Evolutionary conservation across 2,113 vertebrate genomes (phyloP), one percentile per base, ranked within the genome.

Genomic region (Limnothrissa miodon): DNA sequence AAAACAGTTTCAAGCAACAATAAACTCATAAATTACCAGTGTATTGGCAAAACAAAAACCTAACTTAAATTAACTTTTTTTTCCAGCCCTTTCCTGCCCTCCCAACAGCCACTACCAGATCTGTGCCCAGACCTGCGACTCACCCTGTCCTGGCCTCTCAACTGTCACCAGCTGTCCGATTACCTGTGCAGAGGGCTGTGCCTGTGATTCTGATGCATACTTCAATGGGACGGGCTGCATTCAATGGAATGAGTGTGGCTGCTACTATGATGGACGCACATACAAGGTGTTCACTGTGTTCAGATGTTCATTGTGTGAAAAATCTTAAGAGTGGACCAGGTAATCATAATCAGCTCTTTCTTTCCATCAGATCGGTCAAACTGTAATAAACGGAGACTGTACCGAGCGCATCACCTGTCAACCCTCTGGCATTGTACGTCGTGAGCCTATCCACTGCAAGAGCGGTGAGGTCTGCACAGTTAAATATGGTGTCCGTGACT

Each of bases 181-280:
- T 0, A 44, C 0, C 0, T 96, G 95, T 5, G 39, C 78, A 0
- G 96, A 96, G 82, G 95, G 95, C 17, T 97, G 96, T 45, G 79
- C 88, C 4, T 97, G 96, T 13, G 23, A 95, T 1, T 0, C 89
- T 0, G 91, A 89, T 0, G 94, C 78, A 81, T 39, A 86, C 84
- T 91, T 83, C 0, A 89, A 94, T 0, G 93, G 95, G 0, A 82
- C 89, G 0, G 7, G 53, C 59, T 96, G 96, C 0, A 36, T 96
- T 48, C 80, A 89, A 1, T 0, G 82, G 79, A 87, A 93, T 1
- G 1, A 90, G 0, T 97, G 96, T 0, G 92, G 94, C 17, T 97
- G 96, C 59, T 95, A 93, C n/a, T 83, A 81, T 33, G 19, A 93
- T 0, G 95, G 94, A 0, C 21, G 1, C 0, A 95, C 95, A 25